Base-by-base conservation (phyloP, 2,113 vertebrate genomes). In the Neoarius graeffei region DNA sequence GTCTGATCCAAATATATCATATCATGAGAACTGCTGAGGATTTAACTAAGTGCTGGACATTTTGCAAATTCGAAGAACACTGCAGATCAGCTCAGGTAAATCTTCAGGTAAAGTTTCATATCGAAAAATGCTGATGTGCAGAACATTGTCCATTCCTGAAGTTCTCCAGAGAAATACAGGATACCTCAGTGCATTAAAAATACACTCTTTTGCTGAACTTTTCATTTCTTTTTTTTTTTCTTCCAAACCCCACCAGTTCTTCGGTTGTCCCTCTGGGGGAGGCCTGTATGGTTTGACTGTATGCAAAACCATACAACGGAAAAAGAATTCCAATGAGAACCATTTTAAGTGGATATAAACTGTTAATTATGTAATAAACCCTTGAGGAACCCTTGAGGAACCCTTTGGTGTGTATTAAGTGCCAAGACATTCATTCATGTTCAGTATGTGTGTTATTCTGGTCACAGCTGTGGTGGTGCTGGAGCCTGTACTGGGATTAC, bases 161-260 rank as follows among this genome's bases (percentile, higher is more conserved):
- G 54, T 59, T 81, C 77, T 81, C 77, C 77, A 59, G 77, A 81
- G 77, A 59, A 77, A 25, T n/a, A 6, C 23, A 14, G 74, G 74
- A 77, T 77, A 25, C 23, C 74, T 77, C 23, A 25, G 74, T 54
- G 74, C n/a, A 52, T 77, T 54, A 42, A 42, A 42, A 42, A 42
- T 42, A 42, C 73, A 50, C 23, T 25, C 48, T 77, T 77, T 54
- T 3, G 48, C 74, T 77, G 74, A 77, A 77, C 74, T 14, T 77
- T 69, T 15, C 27, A 15, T 69, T 30, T 5, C 15, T 69, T 30
- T 30, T 48, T 35, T 48, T 73, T 48, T 42, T 73, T 11, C 73
- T 50, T 76, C 20, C 73, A 52, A 77, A 77, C 48, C 74, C 7
- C 77, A 59, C 7, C 13, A 4, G n/a, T 57, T 81, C 79, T 59